phyloP scores from a whole-genome alignment of 2,888 invertebrate genomes.

The Erebia ligea region DNA sequence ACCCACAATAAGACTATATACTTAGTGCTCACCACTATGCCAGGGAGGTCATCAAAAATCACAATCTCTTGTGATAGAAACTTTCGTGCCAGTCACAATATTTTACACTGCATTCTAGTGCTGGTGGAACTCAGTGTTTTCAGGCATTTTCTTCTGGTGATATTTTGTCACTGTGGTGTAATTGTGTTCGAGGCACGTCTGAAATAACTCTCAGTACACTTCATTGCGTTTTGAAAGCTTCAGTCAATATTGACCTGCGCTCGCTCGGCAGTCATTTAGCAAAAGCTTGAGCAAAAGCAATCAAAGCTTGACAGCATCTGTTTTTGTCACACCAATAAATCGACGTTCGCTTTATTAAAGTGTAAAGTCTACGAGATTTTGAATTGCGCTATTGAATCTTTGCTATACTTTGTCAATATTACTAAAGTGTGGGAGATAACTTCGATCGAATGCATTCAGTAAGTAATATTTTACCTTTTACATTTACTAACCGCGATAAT shows the following conservation, averaged over 20 bases:
- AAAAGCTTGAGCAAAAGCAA: constrained; percentile 17
- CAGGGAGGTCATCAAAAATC: too few relatives aligned
- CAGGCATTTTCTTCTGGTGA: too few relatives aligned
- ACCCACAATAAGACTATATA: too few relatives aligned
- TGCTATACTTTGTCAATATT: not conserved
- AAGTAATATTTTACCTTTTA: not conserved
- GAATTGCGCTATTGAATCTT: not conserved
- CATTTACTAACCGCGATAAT: too few relatives aligned
- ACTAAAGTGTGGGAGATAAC: not conserved
- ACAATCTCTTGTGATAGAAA: too few relatives aligned
- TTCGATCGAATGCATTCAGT: not conserved
- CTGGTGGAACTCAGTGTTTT: too few relatives aligned
- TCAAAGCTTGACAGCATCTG: constrained; percentile 4
- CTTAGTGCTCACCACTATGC: too few relatives aligned
- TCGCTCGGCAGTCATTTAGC: constrained; percentile 5
- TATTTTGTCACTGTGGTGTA: too few relatives aligned
- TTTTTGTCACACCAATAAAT: constrained; percentile 16
- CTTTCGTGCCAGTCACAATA: too few relatives aligned
- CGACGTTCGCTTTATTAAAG: constrained; percentile 7
- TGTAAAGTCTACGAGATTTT: not conserved
- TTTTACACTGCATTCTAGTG: too few relatives aligned
- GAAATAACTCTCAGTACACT: not conserved
- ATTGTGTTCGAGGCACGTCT: too few relatives aligned
- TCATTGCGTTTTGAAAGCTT: constrained; percentile 6
- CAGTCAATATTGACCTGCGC: constrained; percentile 1